phyloP scores from a whole-genome alignment of 1,140 invertebrate species.

The Chlorops oryzae region DNA sequence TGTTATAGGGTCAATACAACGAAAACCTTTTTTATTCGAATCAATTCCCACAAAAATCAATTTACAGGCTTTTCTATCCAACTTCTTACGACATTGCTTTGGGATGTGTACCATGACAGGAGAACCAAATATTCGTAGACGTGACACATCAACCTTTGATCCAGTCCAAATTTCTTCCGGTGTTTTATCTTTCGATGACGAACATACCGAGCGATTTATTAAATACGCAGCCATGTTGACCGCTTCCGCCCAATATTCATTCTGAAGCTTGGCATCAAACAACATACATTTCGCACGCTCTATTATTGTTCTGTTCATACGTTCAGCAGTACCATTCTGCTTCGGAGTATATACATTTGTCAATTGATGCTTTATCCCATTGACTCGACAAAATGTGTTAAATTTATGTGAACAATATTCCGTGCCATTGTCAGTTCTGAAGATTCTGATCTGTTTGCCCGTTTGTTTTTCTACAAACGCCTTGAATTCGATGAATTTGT shows the following conservation, averaged over 20 bases:
- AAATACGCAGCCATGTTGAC: too few species aligned
- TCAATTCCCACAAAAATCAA: conserved; percentile 14
- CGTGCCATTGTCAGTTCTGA: conserved; percentile 39
- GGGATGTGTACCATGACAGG: conserved; percentile 18
- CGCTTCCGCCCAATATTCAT: conserved; percentile 43
- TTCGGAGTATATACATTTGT: conserved; percentile 29
- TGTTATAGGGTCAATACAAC: background rate
- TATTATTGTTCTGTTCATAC: too few species aligned
- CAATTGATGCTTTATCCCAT: conserved; percentile 16
- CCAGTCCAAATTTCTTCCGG: conserved; percentile 24
- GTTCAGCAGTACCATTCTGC: conserved; percentile 32
- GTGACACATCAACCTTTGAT: conserved; percentile 18
- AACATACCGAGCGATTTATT: background rate
- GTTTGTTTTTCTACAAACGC: too few species aligned
- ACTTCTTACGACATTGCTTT: conserved; percentile 16
- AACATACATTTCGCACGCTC: conserved; percentile 17
- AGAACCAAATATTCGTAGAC: conserved; percentile 29
- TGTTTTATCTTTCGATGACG: conserved; percentile 6
- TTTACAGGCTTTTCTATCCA: conserved; percentile 13
- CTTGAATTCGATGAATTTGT: too few species aligned
- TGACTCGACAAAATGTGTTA: background rate
- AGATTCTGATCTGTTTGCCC: conserved; percentile 28
- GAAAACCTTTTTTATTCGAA: too few species aligned
- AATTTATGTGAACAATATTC: conserved; percentile 36
- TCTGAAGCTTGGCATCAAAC: conserved; percentile 20